Base-by-base conservation (phyloP, 2,797 vertebrate species). In the Rallus crepitans region DNA sequence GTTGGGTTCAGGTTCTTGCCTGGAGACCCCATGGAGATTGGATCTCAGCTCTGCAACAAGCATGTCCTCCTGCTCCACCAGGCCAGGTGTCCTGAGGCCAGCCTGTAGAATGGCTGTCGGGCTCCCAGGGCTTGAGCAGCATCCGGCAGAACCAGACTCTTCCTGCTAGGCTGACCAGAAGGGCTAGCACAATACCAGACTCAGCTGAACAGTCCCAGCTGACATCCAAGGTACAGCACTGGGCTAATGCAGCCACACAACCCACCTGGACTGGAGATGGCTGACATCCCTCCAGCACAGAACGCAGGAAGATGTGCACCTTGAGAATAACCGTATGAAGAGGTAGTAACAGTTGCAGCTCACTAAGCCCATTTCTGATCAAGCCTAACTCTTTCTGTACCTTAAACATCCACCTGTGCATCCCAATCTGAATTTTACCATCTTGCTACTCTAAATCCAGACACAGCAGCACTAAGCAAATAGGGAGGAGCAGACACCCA, bases 1-100 rank as follows among this genome's bases (percentile, higher is more conserved):
- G 59, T 55, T 70, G n/a, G 15, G 14, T 79, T 84, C 50, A 57
- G 23, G 28, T n/a, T 76, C 64, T 59, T 35, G 31, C 14, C 47
- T 72, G 85, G 59, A 78, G 35, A 72, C 3, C 27, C 23, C 20
- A 37, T 3, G 25, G 55, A 56, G 59, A 30, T 31, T 0, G 2
- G 40, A 50, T 27, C 28, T 55, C 70, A 78, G 37, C 19, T 37
- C n/a, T 39, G n/a, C n/a, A 77, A 56, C 47, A 83, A 5, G 53
- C 1, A 5, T 0, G 0, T 59, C 63, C 37, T 68, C 57, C 69
- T 11, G 31, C 47, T 45, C 14, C 39, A n/a, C 17, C 39, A 35
- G 35, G 14, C 15, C 24, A n/a, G 33, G 52, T 1, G 7, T 71
- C 57, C 28, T 5, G 53, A 12, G 11, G 39, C 19, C 82, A 39